Base-by-base conservation (phyloP, 1,140 invertebrate species). In the Formica selysi region DNA sequence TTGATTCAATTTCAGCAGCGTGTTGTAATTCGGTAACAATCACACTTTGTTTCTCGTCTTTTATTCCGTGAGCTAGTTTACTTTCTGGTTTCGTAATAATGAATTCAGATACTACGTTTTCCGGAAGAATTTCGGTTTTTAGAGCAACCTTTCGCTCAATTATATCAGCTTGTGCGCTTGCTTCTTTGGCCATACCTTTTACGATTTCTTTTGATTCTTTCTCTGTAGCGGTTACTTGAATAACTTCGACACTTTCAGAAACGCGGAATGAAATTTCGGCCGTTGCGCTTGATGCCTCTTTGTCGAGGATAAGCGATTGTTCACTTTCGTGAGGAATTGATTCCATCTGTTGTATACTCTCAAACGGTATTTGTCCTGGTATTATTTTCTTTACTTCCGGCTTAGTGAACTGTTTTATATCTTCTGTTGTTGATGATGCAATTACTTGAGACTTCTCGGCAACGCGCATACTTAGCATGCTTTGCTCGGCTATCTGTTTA, bases 21-120 rank as follows among this genome's bases (percentile, higher is more conserved):
- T 93, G 92, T 89, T 91, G 92, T 81, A 95, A 91, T 89, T 96
- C 95, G 80, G 95, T 96, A 59, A 96, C 92, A 19, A 96, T 94
- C 48, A 96, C 73, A 76, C 96, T 94, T 87, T 96, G 95, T 71
- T 95, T 92, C 71, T 95, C 92, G 44, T 95, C 92, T 68, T 94
- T 90, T 11, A 95, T 83, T 90, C 89, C 84, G 83, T 91, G 93
- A 13, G 95, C 94, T n/a, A 78, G 91, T 87, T 92, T 93, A 61
- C 88, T 84, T 48, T 74, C 86, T 48, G 93, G 94, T 73, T 87
- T 91, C 26, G 90, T 78, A 3, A 93, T 70, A 41, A 92, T 88
- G 68, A 96, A 94, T 76, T 94, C 93, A 32, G 90, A 91, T 38
- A 92, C 84, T 29, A 86, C 64, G 59, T 90, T 91, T 86, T 94